Evolutionary conservation across 2,797 vertebrate species (phyloP), one percentile per base, ranked within the genome.

Genomic region (Okamejei kenojei): DNA sequence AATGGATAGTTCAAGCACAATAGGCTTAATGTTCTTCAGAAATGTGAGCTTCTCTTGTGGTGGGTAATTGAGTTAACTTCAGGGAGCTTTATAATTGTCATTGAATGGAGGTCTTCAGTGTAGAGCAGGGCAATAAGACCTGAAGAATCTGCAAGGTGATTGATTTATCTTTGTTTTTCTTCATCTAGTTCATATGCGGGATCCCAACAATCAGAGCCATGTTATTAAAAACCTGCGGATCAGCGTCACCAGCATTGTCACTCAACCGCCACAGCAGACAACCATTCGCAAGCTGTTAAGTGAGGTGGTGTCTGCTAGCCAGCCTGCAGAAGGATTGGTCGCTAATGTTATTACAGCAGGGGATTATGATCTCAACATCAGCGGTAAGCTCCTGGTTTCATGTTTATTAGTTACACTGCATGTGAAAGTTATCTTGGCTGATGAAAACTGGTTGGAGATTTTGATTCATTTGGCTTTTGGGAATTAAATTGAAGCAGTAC

Each of bases 151-250:
- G 90, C 32, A 68, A 58, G 21, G n/a, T 92, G 71, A 74, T 92
- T 92, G 73, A 45, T 91, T 35, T 61, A 13, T 23, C 38, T 86
- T 93, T 74, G 19, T 74, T 26, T 74, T 74, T 74, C 93, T 29
- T 81, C 94, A 95, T 94, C 71, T 93, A 99, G 99, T 98, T 95
- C 99, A 99, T 94, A 97, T 99, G 95, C 97, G 98, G 95, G 99
- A 99, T 96, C 98, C 99, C 91, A 99, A 97, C 96, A 99, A 99
- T 96, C 98, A 99, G 94, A 96, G 98, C 94, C 98, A 99, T 88
- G 94, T 97, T 93, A 98, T 99, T 94, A 99, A 99, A 96, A 99
- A 98, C 95, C 95, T 99, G 95, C 98, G 98, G 95, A 98, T 99
- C 93, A 96, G 97, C 78, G 97, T 99, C 93, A 99, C 97, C 95